phyloP scores from a whole-genome alignment of 1,140 invertebrate genomes.

The Colletes latitarsis region DNA sequence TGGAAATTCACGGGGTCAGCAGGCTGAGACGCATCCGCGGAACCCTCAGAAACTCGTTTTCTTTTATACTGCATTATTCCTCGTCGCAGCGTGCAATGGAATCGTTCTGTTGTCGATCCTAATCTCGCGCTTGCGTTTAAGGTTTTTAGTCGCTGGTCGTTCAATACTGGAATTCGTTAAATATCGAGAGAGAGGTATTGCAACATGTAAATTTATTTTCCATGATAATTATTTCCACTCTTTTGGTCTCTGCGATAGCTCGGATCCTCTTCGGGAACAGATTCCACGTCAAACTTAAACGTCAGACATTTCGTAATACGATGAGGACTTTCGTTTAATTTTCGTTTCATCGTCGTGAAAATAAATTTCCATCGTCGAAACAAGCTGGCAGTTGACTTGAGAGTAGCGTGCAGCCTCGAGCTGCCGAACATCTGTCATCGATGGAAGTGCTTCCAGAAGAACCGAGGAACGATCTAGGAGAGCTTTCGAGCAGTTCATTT shows the following conservation, averaged over 20 bases:
- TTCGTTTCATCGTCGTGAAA: background rate
- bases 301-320: no score
- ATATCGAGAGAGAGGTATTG: no score
- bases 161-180: background rate
- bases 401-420: background rate
- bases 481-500: constrained; percentile 57
- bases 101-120: background rate
- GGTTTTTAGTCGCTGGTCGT: background rate
- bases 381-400: constrained; percentile 4
- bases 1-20: constrained; percentile 57
- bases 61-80: constrained; percentile 15
- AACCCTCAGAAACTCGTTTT: constrained; percentile 2
- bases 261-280: no score
- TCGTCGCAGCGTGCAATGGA: background rate
- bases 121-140: no score
- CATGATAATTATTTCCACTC: no score
- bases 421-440: constrained; percentile 65
- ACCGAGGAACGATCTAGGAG: constrained; percentile 43
- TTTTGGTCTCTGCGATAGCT: no score
- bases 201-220: no score
- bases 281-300: no score
- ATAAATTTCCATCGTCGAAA: constrained; percentile 30
- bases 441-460: constrained; percentile 55
- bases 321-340: background rate
- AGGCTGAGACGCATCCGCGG: constrained; percentile 38